These are phyloP conservation scores for Drosophila merina DNA, from an alignment of 2,888 invertebrate genomes.

Conservation along the genomic window DNA sequence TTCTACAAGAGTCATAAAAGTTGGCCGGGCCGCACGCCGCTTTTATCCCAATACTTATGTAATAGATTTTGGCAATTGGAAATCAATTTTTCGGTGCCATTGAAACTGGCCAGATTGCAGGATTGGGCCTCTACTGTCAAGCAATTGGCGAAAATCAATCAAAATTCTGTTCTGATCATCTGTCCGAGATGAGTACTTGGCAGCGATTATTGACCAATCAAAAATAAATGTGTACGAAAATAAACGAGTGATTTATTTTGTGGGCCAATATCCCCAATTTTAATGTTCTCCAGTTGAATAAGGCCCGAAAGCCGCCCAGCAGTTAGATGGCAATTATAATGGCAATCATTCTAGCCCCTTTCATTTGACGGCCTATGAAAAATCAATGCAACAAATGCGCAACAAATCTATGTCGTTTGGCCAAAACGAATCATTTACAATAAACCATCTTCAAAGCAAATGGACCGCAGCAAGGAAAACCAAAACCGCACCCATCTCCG, in stretches of 20 bases:
- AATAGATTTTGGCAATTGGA: constrained; percentile 50
- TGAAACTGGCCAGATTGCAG: constrained; percentile 8
- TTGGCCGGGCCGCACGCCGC: constrained; percentile 6
- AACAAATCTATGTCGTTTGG: constrained; percentile 78
- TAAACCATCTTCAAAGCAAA: constrained; percentile 81
- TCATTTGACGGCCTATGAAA: constrained; percentile 63
- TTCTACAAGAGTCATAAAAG: constrained; percentile 18
- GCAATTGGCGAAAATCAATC: constrained; percentile 79
- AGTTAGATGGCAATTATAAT: constrained; percentile 18
- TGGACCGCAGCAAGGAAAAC: constrained; percentile 68
- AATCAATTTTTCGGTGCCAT: constrained; percentile 36
- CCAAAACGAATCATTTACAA: constrained; percentile 82
- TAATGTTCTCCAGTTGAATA: constrained; percentile 1
- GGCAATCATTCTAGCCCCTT: constrained; percentile 7
- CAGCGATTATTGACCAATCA: constrained; percentile 36
- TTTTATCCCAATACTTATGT: constrained; percentile 47
- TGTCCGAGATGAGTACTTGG: constrained; percentile 24
- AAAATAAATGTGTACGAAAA: constrained; percentile 31
- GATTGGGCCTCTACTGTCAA: constrained; percentile 44
- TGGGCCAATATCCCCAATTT: neutral
- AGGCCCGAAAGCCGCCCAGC: neutral
- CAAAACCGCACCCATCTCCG: constrained; percentile 37
- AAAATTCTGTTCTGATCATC: constrained; percentile 46
- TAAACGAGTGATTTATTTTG: constrained; percentile 11
- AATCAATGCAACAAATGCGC: constrained; percentile 79